Conservation (phyloP, 2,113 vertebrate species). For the Eulacestoma nigropectus region DNA sequence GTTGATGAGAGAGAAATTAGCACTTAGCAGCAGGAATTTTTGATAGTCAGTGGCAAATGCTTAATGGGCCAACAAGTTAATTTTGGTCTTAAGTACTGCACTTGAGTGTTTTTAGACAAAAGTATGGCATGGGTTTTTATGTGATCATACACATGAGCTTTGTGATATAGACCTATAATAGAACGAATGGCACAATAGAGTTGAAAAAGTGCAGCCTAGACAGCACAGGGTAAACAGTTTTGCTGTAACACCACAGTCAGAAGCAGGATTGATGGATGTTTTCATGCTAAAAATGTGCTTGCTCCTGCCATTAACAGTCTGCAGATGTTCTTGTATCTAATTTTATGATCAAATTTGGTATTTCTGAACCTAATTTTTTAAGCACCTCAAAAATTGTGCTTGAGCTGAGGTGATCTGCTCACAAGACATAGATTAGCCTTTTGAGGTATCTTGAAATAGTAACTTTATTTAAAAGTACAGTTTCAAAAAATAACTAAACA, state of each 20-base stretch:
- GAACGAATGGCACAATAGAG: neutral
- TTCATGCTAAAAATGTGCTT: neutral
- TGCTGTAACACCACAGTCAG: neutral
- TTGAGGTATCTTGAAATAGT: neutral
- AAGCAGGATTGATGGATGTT: neutral
- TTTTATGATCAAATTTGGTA: neutral
- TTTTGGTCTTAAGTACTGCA: constrained; percentile 51
- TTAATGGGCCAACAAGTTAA: constrained; percentile 63
- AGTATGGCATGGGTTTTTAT: neutral
- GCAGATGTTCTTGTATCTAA: neutral
- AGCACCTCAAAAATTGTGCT: neutral
- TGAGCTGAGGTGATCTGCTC: neutral
- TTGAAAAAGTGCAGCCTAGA: neutral
- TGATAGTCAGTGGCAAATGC: constrained; percentile 51
- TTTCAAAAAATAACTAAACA: neutral
- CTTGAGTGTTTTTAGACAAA: constrained; percentile 52
- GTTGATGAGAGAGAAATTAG: constrained; percentile 68
- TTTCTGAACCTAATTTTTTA: neutral
- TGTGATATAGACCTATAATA: neutral
- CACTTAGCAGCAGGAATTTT: constrained; percentile 65
- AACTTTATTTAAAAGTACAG: neutral
- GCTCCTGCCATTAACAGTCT: neutral
- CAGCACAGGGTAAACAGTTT: neutral
- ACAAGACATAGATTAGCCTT: neutral
- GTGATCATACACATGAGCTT: neutral